Percentiles rank a stretch among this genome's conserved stretches.
Evolutionary conservation across 2,888 invertebrate species (phyloP).

Genomic region (Hemistola chrysoprasaria): DNA sequence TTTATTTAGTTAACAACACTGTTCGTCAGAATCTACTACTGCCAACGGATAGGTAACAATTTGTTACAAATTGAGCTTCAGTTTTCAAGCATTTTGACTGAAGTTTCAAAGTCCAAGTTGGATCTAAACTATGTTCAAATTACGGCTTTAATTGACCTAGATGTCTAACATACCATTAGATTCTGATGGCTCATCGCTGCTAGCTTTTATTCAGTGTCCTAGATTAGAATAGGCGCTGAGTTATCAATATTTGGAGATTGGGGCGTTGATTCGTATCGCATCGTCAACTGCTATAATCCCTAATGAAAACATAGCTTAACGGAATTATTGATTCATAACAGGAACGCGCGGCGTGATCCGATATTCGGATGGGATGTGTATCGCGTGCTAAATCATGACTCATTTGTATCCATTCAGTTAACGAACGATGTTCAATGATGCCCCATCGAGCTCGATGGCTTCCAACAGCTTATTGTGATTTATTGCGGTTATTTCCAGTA

Average conservation of each 20-base stretch:
- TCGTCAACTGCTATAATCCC: constrained; percentile 38
- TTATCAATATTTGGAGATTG: no score
- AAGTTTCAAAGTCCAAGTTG: background rate
- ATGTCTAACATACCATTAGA: constrained; percentile 2
- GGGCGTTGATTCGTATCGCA: constrained; percentile 18
- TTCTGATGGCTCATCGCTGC: background rate
- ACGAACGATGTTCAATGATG: constrained; percentile 61
- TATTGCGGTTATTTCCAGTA: constrained; percentile 37
- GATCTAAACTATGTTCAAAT: background rate
- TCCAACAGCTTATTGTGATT: constrained; percentile 51
- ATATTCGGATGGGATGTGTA: constrained; percentile 59
- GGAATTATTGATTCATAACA: constrained; percentile 58
- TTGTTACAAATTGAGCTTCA: background rate
- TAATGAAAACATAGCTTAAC: constrained; percentile 53
- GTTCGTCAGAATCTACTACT: no score
- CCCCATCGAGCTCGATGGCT: constrained; percentile 39
- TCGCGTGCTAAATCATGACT: constrained; percentile 63
- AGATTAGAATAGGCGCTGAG: constrained; percentile 1
- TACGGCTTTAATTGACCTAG: constrained; percentile 2
- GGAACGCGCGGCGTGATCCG: constrained; percentile 51
- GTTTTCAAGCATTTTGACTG: background rate
- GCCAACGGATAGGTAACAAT: no score
- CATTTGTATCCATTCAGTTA: constrained; percentile 71
- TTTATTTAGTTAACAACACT: no score
- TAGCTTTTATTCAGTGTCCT: constrained; percentile 5